phyloP scores from a whole-genome alignment of 30 jellyfish, hydroid and myxozoan genomes.

The Phacellophora camtschatica region DNA sequence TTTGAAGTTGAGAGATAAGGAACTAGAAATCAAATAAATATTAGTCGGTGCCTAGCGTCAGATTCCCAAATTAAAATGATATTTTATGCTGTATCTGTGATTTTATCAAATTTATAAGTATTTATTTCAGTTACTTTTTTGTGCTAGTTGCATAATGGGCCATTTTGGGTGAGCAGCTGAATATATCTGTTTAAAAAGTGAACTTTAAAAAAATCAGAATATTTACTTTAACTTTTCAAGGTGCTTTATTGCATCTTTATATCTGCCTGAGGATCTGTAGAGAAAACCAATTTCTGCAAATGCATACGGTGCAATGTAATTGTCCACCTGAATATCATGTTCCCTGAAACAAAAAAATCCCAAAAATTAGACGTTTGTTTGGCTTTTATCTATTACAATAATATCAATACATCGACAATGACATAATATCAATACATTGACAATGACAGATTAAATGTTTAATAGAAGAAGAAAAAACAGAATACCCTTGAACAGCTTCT shows the following conservation, averaged over 20 bases:
- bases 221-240: slow-evolving; percentile 75
- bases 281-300: slow-evolving; percentile 91
- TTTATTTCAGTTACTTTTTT: too few species aligned
- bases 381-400: neutral
- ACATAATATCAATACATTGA: neutral
- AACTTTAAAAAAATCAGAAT: neutral
- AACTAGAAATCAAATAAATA: too few species aligned
- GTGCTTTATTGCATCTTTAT: slow-evolving; percentile 72
- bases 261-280: slow-evolving; percentile 62
- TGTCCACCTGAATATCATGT: slow-evolving; percentile 50
- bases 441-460: neutral
- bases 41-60: too few species aligned
- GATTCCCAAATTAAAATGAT: too few species aligned
- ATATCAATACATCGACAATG: neutral
- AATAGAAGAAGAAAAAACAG: neutral
- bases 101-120: too few species aligned
- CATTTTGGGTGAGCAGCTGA: too few species aligned
- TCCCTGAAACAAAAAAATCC: slow-evolving; percentile 27
- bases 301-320: slow-evolving; percentile 87
- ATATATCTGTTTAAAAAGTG: too few species aligned
- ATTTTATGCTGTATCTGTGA: too few species aligned
- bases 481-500: slow-evolving; percentile 74
- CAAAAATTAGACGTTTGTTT: too few species aligned
- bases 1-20: too few species aligned
- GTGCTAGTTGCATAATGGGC: too few species aligned